Percentiles rank a stretch among this genome's conserved stretches.
These are phyloP conservation scores for Notarius lentiginosus DNA, from an alignment of 2,113 vertebrate species.

Conservation along the genomic window DNA sequence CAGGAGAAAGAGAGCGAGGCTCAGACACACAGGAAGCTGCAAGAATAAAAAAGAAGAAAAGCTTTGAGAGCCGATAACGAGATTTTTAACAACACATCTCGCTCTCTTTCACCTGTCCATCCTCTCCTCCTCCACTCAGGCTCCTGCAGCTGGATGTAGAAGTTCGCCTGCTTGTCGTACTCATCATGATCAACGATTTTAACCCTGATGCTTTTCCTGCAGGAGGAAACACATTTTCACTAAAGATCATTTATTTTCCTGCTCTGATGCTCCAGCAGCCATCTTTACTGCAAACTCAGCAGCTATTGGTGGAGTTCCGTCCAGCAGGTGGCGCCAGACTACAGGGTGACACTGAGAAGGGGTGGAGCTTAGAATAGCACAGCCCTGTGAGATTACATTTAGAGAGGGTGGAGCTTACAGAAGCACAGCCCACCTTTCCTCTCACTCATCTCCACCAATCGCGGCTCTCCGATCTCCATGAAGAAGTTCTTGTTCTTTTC, in stretches of 20 bases:
- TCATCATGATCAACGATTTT: constrained; percentile 90
- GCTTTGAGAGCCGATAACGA: constrained; percentile 52
- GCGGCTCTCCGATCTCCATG: constrained; percentile 91
- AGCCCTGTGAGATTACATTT: constrained; percentile 69
- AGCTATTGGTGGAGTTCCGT: background rate
- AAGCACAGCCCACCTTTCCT: constrained; percentile 91
- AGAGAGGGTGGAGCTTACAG: constrained; percentile 51
- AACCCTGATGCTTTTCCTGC: constrained; percentile 92
- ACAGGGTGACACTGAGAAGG: background rate
- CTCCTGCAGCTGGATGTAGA: constrained; percentile 92
- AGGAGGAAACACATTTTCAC: constrained; percentile 72
- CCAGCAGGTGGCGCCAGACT: constrained; percentile 21
- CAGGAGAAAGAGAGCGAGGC: constrained; percentile 42
- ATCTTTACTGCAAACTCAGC: background rate
- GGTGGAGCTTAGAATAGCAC: constrained; percentile 57
- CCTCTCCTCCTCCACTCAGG: constrained; percentile 88
- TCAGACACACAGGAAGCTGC: constrained; percentile 41
- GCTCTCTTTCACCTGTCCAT: constrained; percentile 88
- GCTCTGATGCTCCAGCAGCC: background rate
- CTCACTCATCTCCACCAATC: constrained; percentile 96
- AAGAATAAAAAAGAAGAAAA: constrained; percentile 47
- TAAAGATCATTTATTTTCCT: background rate
- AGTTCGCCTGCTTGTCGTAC: constrained; percentile 93
- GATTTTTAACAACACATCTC: constrained; percentile 57
- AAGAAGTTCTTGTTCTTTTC: constrained; percentile 99